Base-by-base conservation (phyloP, 2,113 vertebrate species). In the Clarias gariepinus region DNA sequence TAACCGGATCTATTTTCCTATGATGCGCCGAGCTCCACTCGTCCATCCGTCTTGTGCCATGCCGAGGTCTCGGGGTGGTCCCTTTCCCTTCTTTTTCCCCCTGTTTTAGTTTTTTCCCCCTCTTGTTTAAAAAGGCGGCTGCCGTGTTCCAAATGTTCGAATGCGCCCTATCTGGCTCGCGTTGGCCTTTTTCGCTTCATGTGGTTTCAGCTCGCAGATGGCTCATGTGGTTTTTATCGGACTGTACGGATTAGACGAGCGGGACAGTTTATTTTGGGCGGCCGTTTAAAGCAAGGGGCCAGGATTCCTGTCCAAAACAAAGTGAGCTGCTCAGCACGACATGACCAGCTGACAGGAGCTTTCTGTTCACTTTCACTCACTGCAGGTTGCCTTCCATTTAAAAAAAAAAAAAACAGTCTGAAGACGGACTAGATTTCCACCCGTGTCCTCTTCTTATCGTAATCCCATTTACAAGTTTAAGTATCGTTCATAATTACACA, bases 161-260 rank as follows among this genome's bases (percentile, higher is more conserved):
- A 89, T 86, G 63, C 87, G 90, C 87, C 89, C 83, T 93, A 92
- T 94, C 93, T 94, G 92, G 91, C 93, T 91, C 90, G 89, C 91
- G 91, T 91, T 88, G 89, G 87, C 85, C 80, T 87, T 85, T 88
- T 89, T 82, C 87, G 86, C 92, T 94, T 94, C 89, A 93, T 94
- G 94, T 94, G 93, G 92, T 90, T 89, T 91, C 79, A 68, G 86
- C 88, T 88, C 91, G 64, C 89, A 89, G 90, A 57, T 87, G 83
- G 79, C 89, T 90, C 92, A 92, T 94, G 92, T 94, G 94, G 88
- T 89, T 92, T 89, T 71, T 92, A 91, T 92, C 93, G 92, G 90
- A 86, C 87, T 55, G 78, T n/a, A 41, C 33, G 87, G 79, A 81
- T 81, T 73, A 81, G 85, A 47, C 53, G 23, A 81, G 85, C 64